These are phyloP conservation scores for Embiotoca jacksoni DNA, from an alignment of 2,113 vertebrate genomes.

Conservation along the genomic window DNA sequence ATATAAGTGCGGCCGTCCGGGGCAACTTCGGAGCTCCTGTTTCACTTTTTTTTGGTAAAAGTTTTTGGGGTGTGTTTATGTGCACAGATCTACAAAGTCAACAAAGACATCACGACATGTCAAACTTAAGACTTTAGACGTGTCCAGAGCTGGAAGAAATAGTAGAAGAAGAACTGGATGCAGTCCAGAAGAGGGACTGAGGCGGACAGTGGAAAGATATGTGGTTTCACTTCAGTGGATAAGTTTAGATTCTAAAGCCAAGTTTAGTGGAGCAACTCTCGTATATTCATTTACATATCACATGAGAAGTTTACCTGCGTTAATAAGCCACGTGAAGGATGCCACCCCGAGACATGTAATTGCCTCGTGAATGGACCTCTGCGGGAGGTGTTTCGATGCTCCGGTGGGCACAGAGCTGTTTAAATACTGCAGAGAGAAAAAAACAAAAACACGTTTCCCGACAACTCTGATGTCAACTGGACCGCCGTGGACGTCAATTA, in stretches of 20 bases:
- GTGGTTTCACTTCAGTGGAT: neutral
- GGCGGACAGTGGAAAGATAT: too few species aligned
- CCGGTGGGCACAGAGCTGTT: slow-evolving; percentile 12
- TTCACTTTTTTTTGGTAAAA: neutral
- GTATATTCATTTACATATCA: neutral
- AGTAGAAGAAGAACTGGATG: too few species aligned
- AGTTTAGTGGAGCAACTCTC: neutral
- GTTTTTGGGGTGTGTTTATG: neutral
- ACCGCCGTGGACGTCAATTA: neutral
- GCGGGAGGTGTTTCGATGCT: slow-evolving; percentile 24
- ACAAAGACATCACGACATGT: too few species aligned
- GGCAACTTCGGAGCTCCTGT: neutral
- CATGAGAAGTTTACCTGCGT: neutral
- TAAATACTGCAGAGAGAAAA: slow-evolving; percentile 23
- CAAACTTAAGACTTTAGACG: neutral
- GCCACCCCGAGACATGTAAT: slow-evolving; percentile 29
- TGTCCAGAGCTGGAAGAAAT: neutral
- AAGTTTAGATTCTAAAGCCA: neutral
- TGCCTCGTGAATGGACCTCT: slow-evolving; percentile 44
- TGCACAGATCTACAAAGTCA: neutral
- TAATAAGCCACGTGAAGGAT: slow-evolving; percentile 14
- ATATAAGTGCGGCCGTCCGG: neutral
- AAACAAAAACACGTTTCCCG: neutral
- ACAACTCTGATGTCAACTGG: neutral
- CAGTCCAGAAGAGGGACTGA: too few species aligned